Percentiles rank a stretch among this genome's conserved stretches.
Conservation (phyloP, 1,140 invertebrate species). For the Bombus vancouverensis region DNA sequence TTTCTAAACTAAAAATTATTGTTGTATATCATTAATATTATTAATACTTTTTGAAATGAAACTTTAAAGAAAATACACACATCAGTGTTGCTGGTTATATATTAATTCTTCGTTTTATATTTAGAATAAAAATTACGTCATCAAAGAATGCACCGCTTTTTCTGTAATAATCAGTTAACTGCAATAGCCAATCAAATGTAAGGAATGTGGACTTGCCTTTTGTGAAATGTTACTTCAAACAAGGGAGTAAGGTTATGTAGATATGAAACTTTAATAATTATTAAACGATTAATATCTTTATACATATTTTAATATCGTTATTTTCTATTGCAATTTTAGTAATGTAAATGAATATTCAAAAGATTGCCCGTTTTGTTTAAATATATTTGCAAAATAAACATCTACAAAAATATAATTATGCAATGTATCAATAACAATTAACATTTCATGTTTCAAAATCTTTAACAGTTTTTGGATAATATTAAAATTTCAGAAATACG, state of each 20-base stretch:
- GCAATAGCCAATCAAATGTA: constrained; percentile 39
- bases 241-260: neutral
- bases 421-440: neutral
- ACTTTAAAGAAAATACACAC: constrained; percentile 9
- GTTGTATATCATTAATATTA: neutral
- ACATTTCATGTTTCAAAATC: neutral
- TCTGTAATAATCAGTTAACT: neutral
- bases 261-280: neutral
- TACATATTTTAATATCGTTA: neutral
- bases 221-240: constrained; percentile 21
- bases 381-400: neutral
- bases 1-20: neutral
- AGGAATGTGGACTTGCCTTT: constrained; percentile 43
- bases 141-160: constrained; percentile 6
- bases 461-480: neutral
- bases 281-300: neutral
- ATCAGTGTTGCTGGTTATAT: neutral
- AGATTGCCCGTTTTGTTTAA: neutral
- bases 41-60: neutral
- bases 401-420: neutral
- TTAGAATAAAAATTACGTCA: constrained; percentile 54
- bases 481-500: neutral
- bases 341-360: neutral
- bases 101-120: constrained; percentile 1
- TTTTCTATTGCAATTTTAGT: neutral